Conservation (phyloP, 2,888 invertebrate genomes). For the Nysson spinosus region DNA sequence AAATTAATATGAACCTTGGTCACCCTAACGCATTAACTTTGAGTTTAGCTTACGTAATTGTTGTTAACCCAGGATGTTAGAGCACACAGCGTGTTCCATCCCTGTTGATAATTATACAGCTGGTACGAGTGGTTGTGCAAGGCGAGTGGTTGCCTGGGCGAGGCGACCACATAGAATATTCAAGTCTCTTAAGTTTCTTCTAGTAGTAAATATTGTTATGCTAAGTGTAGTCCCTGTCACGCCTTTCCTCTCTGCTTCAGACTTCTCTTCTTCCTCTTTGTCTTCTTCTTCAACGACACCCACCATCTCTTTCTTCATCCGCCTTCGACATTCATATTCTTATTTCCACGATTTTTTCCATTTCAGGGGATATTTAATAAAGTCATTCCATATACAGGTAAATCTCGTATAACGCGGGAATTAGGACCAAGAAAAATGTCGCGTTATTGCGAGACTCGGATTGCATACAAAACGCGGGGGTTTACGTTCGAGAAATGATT, state of each 20-base stretch:
- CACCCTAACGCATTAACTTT: slow-evolving; percentile 7
- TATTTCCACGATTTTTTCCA: no score
- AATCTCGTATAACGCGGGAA: no score
- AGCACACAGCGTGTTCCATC: slow-evolving; percentile 44
- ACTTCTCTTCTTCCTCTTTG: slow-evolving; percentile 14
- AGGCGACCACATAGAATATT: slow-evolving; percentile 64
- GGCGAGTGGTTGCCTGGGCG: slow-evolving; percentile 64
- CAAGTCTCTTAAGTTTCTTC: slow-evolving; percentile 61
- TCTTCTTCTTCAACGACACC: slow-evolving; percentile 3
- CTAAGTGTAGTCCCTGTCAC: slow-evolving; percentile 65
- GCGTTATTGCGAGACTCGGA: no score
- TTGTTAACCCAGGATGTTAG: no score
- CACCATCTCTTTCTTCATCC: background rate
- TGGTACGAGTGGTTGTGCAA: slow-evolving; percentile 51
- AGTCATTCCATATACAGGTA: no score
- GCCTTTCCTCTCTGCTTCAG: slow-evolving; percentile 44
- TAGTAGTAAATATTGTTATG: slow-evolving; percentile 67
- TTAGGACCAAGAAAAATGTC: no score
- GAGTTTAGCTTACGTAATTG: no score
- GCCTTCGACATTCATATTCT: background rate
- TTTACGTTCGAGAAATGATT: no score
- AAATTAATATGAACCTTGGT: no score
- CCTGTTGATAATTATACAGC: slow-evolving; percentile 51
- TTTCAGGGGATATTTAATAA: no score
- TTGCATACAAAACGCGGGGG: no score